phyloP scores from a whole-genome alignment of 2,113 vertebrate genomes.

The Phrynocephalus versicolor region DNA sequence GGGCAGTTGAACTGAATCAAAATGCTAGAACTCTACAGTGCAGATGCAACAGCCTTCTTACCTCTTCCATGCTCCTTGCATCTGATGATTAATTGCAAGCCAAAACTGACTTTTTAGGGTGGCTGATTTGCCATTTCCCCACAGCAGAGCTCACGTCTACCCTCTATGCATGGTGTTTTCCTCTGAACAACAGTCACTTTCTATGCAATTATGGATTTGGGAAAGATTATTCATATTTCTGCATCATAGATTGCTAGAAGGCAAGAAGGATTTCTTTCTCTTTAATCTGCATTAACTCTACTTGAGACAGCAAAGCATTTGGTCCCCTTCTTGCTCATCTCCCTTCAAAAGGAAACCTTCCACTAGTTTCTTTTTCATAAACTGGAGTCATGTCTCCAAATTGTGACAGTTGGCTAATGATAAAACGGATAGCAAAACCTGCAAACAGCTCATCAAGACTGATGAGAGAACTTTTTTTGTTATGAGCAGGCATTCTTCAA shows the following conservation, averaged over 20 bases:
- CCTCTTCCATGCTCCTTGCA: not conserved
- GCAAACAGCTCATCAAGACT: slow-evolving; percentile 39
- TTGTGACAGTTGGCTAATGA: not conserved
- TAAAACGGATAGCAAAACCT: slow-evolving; percentile 37
- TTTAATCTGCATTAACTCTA: slow-evolving; percentile 22
- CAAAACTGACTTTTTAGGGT: not conserved
- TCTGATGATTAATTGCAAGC: not conserved
- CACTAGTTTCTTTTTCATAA: slow-evolving; percentile 36
- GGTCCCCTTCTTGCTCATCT: not conserved
- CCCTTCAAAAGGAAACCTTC: slow-evolving; percentile 10
- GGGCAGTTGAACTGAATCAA: no score
- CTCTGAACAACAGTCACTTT: not conserved
- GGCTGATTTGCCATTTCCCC: not conserved
- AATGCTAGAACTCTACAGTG: not conserved
- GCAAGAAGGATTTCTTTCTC: slow-evolving; percentile 13
- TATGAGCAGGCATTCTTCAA: slow-evolving; percentile 11
- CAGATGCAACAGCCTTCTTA: not conserved
- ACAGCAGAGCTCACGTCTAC: not conserved
- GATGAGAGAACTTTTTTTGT: slow-evolving; percentile 15
- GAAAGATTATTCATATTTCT: slow-evolving; percentile 20
- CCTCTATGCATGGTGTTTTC: no score
- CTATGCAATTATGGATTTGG: not conserved
- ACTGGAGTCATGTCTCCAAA: slow-evolving; percentile 31
- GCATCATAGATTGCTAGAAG: slow-evolving; percentile 12
- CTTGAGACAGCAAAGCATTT: slow-evolving; percentile 1